These are phyloP conservation scores for Diploptera punctata DNA, from an alignment of 2,888 invertebrate species.

Conservation along the genomic window DNA sequence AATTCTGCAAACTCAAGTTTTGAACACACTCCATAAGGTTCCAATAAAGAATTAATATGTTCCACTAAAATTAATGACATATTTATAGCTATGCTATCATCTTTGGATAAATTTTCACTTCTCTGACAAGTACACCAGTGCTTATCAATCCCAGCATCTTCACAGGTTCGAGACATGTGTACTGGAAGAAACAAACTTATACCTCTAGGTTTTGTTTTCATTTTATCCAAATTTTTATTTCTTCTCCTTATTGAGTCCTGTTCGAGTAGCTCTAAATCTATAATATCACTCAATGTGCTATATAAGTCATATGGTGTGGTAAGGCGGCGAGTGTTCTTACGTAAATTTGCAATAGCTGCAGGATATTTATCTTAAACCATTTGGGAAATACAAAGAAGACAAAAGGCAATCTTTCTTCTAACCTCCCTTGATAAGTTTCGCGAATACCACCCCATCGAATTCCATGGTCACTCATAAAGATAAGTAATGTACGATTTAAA, in stretches of 20 bases:
- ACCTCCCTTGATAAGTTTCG: slow-evolving; percentile 80
- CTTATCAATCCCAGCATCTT: slow-evolving; percentile 75
- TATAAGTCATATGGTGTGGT: slow-evolving; percentile 87
- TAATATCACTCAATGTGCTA: slow-evolving; percentile 75
- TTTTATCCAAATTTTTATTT: slow-evolving; percentile 47
- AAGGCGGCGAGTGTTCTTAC: slow-evolving; percentile 70
- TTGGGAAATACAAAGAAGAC: slow-evolving; percentile 75
- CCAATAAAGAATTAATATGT: slow-evolving; percentile 69
- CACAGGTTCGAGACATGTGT: slow-evolving; percentile 75
- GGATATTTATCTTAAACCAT: slow-evolving; percentile 71
- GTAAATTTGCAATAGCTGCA: slow-evolving; percentile 67
- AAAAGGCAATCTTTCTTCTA: slow-evolving; percentile 89
- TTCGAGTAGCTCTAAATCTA: slow-evolving; percentile 59
- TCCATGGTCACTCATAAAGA: slow-evolving; percentile 88
- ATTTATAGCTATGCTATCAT: slow-evolving; percentile 61
- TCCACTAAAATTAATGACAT: slow-evolving; percentile 68
- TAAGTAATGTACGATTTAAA: slow-evolving; percentile 69
- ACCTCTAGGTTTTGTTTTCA: slow-evolving; percentile 55
- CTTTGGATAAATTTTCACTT: slow-evolving; percentile 62
- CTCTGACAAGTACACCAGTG: slow-evolving; percentile 91
- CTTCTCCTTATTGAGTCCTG: slow-evolving; percentile 54
- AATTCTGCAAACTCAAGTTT: slow-evolving; percentile 66
- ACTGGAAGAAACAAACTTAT: slow-evolving; percentile 81
- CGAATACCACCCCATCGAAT: slow-evolving; percentile 86
- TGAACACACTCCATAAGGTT: slow-evolving; percentile 69